Evolutionary conservation across 2,888 invertebrate species (phyloP).

Genomic region (Dione juno): DNA sequence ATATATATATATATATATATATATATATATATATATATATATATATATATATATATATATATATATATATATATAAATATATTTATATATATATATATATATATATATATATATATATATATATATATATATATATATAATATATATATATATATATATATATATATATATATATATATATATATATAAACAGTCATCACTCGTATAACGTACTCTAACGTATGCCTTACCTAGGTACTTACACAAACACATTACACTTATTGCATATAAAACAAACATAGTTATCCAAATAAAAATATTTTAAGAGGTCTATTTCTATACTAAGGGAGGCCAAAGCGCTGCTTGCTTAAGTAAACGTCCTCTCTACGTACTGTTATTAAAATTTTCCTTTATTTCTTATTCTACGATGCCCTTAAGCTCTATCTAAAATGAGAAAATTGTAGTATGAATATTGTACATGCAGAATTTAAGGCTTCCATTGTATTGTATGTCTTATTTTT

Average conservation of each 20-base stretch:
- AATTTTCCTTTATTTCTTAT: conserved; percentile 24
- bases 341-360: conserved; percentile 22
- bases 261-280: not conserved
- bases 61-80: too few relatives aligned
- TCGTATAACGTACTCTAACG: too few relatives aligned
- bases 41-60: too few relatives aligned
- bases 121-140: too few relatives aligned
- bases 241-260: not conserved
- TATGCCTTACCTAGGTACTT: too few relatives aligned
- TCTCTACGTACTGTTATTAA: conserved; percentile 29
- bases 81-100: too few relatives aligned
- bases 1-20: too few relatives aligned
- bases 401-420: conserved; percentile 24
- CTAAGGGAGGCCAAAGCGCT: conserved; percentile 18
- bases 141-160: too few relatives aligned
- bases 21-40: too few relatives aligned
- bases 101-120: too few relatives aligned
- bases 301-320: conserved; percentile 16
- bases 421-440: conserved; percentile 8
- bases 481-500: not conserved
- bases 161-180: too few relatives aligned
- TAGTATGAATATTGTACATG: conserved; percentile 1
- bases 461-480: conserved; percentile 7
- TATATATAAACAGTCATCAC: too few relatives aligned
- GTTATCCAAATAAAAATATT: conserved; percentile 13